Base-by-base conservation (phyloP, 2,888 invertebrate species). In the Strigamia crassipes region DNA sequence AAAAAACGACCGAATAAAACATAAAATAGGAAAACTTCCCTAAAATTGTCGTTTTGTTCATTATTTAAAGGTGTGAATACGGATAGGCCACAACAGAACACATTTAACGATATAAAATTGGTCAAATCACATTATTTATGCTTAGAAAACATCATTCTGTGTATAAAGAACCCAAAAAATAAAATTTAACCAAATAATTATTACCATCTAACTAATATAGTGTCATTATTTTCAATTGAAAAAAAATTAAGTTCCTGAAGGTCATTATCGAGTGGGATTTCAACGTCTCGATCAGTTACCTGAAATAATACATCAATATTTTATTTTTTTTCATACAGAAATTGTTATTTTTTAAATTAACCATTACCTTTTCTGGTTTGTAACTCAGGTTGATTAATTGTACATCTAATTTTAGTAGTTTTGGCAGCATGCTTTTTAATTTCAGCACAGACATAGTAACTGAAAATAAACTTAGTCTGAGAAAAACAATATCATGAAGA, bases 151-250 rank as follows among this genome's bases (percentile, higher is more conserved):
- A 18, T 56, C 56, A 73, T 73, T 73, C 27, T 73, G 31, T 73
- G 13, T 15, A 27, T 27, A 27, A 73, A 73, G 12, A 13, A 23
- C 51, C 51, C 1, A 51, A n/a, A 78, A 78, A 78, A 78, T 34
- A 41, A 78, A 78, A 9, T 34, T 41, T 38, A 78, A 78, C 42
- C 18, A 13, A 34, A 13, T 34, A 12, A 78, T 31, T 81, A 51
- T 31, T 82, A 51, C 81, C 82, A 83, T 34, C 38, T 83, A 86
- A 93, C 93, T 83, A 93, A 88, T 85, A 97, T 92, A 83, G 90
- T 92, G 88, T 96, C 96, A 83, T 94, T 94, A 85, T 93, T 92
- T 89, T 94, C 93, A 61, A 96, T 89, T 0, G 96, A 95, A 88
- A 93, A 97, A 87, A 92, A 95, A 79, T 92, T 92, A 66, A 97